These are phyloP conservation scores for Aproaerema taeniolella DNA, from an alignment of 2,888 invertebrate genomes.

Conservation along the genomic window DNA sequence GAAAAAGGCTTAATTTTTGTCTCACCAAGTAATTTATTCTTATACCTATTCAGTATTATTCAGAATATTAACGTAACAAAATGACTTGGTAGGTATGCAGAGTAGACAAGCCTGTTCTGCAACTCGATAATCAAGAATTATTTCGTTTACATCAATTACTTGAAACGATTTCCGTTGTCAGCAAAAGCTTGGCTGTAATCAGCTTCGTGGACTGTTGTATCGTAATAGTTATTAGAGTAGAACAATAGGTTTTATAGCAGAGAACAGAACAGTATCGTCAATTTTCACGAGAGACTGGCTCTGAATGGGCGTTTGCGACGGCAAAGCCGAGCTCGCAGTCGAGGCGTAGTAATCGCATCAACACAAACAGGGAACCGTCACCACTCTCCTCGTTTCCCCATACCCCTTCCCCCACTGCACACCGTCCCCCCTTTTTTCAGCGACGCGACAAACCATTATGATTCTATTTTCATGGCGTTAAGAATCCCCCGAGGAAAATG, in stretches of 20 bases:
- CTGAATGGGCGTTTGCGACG: constrained; percentile 54
- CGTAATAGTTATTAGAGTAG: constrained; percentile 70
- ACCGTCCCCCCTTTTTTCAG: constrained; percentile 39
- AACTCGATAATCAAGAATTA: no score
- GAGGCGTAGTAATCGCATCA: constrained; percentile 84
- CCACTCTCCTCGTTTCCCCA: constrained; percentile 13
- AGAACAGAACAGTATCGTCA: constrained; percentile 63
- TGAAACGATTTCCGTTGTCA: no score
- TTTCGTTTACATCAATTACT: no score
- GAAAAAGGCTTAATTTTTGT: no score
- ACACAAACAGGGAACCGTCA: no score
- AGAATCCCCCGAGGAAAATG: constrained; percentile 40
- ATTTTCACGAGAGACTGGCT: constrained; percentile 68
- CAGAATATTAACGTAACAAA: no score
- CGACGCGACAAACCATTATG: constrained; percentile 71
- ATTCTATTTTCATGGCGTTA: constrained; percentile 68
- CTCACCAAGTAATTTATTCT: no score
- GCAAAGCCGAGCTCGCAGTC: constrained; percentile 80
- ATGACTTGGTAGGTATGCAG: no score
- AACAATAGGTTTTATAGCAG: constrained; percentile 69
- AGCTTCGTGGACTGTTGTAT: constrained; percentile 66
- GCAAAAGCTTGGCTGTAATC: no score
- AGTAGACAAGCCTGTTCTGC: no score
- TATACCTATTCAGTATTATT: no score
- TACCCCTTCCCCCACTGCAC: constrained; percentile 34